Base-by-base conservation (phyloP, 1,140 invertebrate species). In the Philopotamus ludificatus region DNA sequence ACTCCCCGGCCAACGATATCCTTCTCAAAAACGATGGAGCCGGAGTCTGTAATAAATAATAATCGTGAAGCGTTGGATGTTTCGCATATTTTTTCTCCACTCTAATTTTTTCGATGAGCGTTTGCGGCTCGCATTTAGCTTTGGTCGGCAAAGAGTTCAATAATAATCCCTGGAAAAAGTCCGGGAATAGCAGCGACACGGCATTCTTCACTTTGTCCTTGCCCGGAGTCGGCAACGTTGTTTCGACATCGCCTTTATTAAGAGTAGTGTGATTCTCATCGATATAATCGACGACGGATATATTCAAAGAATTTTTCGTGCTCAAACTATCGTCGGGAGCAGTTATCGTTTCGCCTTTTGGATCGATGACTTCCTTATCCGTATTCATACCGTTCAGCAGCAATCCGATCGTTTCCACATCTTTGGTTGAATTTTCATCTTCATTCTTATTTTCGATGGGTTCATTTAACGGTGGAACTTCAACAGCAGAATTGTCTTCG, bases 1-100 rank as follows among this genome's bases (percentile, higher is more conserved):
- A 80, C 81, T 91, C 87, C 12, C 89, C 89, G 42, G 86, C 82
- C 47, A 90, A 76, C n/a, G 87, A 88, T 76, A 90, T 83, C 65
- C 87, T 81, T 76, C 87, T 84, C 45, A 88, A 75, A 73, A 89
- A 91, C 44, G 87, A 83, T 60, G 86, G 87, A 20, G 87, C 84
- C 49, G 85, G 82, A 71, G 88, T 90, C 22, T 83, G 80, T 22
- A 91, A 71, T 3, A 85, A 70, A n/a, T 85, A 77, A 73, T 85
- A 86, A 70, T 82, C 81, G 71, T 84, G 80, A 16, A 76, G 75
- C 26, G 79, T 75, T 0, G 76, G 76, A 67, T 80, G 79, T 21
- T 76, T 73, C 18, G 84, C 80, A 73, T 86, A 84, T 51, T 79
- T 73, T 68, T 84, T 83, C 50, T 81, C 79, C 67, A 74, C 81